phyloP scores from a whole-genome alignment of 1,140 invertebrate species.

The Platyura marginata region DNA sequence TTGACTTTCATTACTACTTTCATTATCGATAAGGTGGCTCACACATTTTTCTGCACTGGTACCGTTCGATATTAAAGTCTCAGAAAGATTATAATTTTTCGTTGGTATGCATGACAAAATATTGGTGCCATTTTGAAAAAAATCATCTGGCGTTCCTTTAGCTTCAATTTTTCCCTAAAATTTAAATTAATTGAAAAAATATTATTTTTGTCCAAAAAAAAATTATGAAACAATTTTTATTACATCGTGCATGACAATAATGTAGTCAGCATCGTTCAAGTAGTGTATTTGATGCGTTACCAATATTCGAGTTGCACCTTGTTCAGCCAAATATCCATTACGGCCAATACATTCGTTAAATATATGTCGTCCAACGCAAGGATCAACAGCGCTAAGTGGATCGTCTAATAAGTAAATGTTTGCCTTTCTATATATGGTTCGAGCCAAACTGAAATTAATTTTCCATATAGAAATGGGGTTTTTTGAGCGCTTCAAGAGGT shows the following conservation, averaged over 20 bases:
- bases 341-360: slow-evolving; percentile 30
- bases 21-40: slow-evolving; percentile 33
- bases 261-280: slow-evolving; percentile 42
- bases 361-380: slow-evolving; percentile 28
- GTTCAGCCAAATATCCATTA: slow-evolving; percentile 25
- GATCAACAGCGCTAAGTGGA: slow-evolving; percentile 40
- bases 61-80: too few species aligned
- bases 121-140: slow-evolving; percentile 13
- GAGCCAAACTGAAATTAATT: slow-evolving; percentile 31
- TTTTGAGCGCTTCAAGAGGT: neutral
- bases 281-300: slow-evolving; percentile 61
- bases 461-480: too few species aligned
- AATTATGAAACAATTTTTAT: too few species aligned
- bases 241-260: slow-evolving; percentile 46
- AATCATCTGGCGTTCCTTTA: neutral
- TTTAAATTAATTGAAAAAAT: slow-evolving; percentile 51
- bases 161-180: slow-evolving; percentile 37
- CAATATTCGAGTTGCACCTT: slow-evolving; percentile 39
- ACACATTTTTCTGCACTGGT: too few species aligned
- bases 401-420: slow-evolving; percentile 50
- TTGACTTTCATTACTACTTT: slow-evolving; percentile 1
- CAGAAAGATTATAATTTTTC: too few species aligned
- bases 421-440: slow-evolving; percentile 28
- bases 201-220: slow-evolving; percentile 9
- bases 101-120: too few species aligned